Evolutionary conservation across 2,888 invertebrate genomes (phyloP), one percentile per base, ranked within the genome.

Genomic region (Danaus chrysippus): DNA sequence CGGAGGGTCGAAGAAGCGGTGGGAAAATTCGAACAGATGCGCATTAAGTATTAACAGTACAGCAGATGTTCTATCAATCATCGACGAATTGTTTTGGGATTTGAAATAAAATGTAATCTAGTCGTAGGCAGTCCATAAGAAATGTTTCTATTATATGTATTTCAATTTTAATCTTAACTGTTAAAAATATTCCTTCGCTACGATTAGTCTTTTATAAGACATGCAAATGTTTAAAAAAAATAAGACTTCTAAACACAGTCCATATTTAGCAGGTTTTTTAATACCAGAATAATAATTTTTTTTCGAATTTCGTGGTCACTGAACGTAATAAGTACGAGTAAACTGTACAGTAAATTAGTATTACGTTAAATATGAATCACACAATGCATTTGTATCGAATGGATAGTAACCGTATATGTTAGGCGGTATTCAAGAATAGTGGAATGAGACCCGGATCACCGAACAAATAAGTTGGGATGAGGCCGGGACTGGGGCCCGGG

Each of bases 401-500:
- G 23, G 11, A 34, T 34, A 34, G 23, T 23, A 54, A 23, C 17
- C 34, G 44, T 44, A 41, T 46, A 46, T 34, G 41, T 41, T 56
- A 46, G 55, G 46, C 54, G 53, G 49, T 58, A 64, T 62, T 58
- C 56, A 59, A 57, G 63, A 54, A 62, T 72, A 77, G 76, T 78
- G 80, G 73, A 49, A 15, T 49, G 78, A 77, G 76, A 75, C 73
- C 73, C 72, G 68, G 65, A 64, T 55, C 66, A 72, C 72, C 66
- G 61, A 59, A 49, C 62, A 62, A 63, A 62, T 64, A 53, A 68
- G 61, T 67, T 76, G 78, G 77, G 81, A 80, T 81, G 82, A 83
- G 77, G 82, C 81, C 74, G 82, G 76, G 76, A 74, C 73, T 73
- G 74, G 76, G 76, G 83, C 73, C 74, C 73, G 76, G 76, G 83